Conservation (phyloP, 2,888 invertebrate genomes). For the Argyresthia albistria region DNA sequence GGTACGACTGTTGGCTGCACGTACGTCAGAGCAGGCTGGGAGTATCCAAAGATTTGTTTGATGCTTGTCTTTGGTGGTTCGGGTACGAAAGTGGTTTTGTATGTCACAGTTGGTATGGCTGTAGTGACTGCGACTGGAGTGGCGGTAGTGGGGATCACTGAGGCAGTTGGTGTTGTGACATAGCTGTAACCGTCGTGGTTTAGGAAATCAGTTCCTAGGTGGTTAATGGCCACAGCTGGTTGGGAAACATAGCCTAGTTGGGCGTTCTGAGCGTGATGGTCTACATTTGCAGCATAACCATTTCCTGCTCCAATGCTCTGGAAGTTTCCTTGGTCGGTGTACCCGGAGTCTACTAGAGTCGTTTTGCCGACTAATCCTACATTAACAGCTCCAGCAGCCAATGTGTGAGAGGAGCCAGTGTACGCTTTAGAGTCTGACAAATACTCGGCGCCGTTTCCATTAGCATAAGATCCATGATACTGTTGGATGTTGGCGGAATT, state of each 20-base stretch:
- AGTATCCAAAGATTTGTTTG: constrained; percentile 55
- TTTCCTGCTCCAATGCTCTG: constrained; percentile 7
- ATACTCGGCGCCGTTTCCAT: neutral
- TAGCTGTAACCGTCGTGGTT: constrained; percentile 47
- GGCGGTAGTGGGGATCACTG: constrained; percentile 53
- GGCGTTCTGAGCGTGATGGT: constrained; percentile 21
- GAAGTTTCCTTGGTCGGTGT: constrained; percentile 35
- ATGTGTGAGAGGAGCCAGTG: constrained; percentile 48
- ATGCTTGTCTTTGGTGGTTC: constrained; percentile 48
- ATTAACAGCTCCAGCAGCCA: constrained; percentile 60
- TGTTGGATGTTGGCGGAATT: constrained; percentile 16
- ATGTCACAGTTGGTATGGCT: constrained; percentile 36
- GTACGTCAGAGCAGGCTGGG: constrained; percentile 53
- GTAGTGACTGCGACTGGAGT: constrained; percentile 52
- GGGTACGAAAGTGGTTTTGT: constrained; percentile 49
- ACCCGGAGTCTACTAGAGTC: constrained; percentile 45
- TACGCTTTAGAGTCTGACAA: constrained; percentile 26
- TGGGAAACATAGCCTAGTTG: constrained; percentile 39
- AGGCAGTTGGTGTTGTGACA: constrained; percentile 54
- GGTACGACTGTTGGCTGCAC: constrained; percentile 47
- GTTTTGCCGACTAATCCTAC: constrained; percentile 65
- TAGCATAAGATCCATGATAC: constrained; percentile 17
- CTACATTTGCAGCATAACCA: neutral
- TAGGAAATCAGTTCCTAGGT: constrained; percentile 43
- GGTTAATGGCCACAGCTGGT: constrained; percentile 49